Conservation (phyloP, 2,888 invertebrate genomes). For the Incurvaria masculella region DNA sequence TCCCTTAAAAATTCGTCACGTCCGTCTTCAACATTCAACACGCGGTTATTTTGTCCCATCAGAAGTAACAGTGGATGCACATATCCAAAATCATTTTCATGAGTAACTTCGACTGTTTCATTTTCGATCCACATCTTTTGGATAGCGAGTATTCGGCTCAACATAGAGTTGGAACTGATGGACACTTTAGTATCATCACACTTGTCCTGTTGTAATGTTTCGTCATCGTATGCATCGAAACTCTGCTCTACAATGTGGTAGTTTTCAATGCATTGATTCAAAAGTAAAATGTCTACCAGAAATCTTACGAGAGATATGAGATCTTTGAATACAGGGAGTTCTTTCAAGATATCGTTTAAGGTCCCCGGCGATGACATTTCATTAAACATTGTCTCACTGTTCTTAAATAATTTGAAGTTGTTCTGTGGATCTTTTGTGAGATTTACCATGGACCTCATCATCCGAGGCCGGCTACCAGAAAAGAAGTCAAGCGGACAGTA, state of each 20-base stretch:
- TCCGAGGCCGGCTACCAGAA: conserved; percentile 57
- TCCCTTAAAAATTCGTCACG: conserved; percentile 22
- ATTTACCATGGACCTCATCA: conserved; percentile 50
- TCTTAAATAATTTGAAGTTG: conserved; percentile 59
- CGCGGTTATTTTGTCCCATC: conserved; percentile 14
- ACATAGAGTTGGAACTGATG: too few species aligned
- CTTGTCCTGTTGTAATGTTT: too few species aligned
- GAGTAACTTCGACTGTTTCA: background rate
- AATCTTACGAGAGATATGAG: conserved; percentile 30
- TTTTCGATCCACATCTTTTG: conserved; percentile 27
- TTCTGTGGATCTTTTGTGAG: conserved; percentile 60
- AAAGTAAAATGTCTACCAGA: conserved; percentile 28
- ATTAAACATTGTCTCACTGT: conserved; percentile 29
- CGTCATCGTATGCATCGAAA: too few species aligned
- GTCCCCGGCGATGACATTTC: conserved; percentile 23
- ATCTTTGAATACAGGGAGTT: conserved; percentile 21
- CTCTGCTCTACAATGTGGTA: too few species aligned
- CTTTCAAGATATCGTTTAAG: conserved; percentile 22
- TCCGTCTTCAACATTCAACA: conserved; percentile 21
- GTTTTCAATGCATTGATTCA: background rate
- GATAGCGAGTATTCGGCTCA: conserved; percentile 13
- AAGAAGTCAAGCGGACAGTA: conserved; percentile 72
- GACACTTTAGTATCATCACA: too few species aligned
- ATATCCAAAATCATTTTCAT: conserved; percentile 23
- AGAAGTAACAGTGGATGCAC: conserved; percentile 15